Base-by-base conservation (phyloP, 2,113 vertebrate species). In the Canis aureus region DNA sequence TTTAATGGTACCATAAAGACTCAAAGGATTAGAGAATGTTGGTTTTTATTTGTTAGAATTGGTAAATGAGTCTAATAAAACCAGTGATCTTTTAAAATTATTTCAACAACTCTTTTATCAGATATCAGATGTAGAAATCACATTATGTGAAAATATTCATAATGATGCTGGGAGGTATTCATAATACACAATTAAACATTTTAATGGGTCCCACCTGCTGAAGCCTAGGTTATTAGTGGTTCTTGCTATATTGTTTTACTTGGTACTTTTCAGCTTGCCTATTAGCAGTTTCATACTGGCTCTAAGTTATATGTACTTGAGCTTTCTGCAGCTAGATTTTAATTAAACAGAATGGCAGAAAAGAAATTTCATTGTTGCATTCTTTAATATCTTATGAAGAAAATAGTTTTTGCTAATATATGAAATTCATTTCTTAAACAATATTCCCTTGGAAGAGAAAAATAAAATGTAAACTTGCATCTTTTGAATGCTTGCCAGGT, bases 371-470 rank as follows among this genome's bases (percentile, higher is more conserved):
- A 12, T 92, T 97, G 59, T 66, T 89, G n/a, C 60, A 96, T 15
- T 78, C 20, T 86, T 97, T 95, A 97, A 95, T 92, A 95, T 98
- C 67, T 94, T 84, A 17, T 43, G 89, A 86, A 96, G 76, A 89
- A 53, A 96, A 89, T 86, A 11, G 2, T 95, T 98, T 81, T 95
- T 87, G 86, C 82, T 96, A 97, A 92, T 83, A 97, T 1, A 90
- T 88, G 85, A 98, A 94, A 94, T 98, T 98, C 64, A 87, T 97
- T 98, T 98, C 81, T 98, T 98, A 94, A 98, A 91, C 55, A 97
- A 60, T 53, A 22, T 95, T 98, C 91, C 89, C 93, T 88, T 32
- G 38, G 90, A 95, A 95, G 9, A 88, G 59, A 94, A 97, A 93
- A 89, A 74, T 96, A 97, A 94, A 59, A 71, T 95, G 35, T 96